Evolutionary conservation across 2,113 vertebrate species (phyloP).

Genomic region (Takifugu bimaculatus): DNA sequence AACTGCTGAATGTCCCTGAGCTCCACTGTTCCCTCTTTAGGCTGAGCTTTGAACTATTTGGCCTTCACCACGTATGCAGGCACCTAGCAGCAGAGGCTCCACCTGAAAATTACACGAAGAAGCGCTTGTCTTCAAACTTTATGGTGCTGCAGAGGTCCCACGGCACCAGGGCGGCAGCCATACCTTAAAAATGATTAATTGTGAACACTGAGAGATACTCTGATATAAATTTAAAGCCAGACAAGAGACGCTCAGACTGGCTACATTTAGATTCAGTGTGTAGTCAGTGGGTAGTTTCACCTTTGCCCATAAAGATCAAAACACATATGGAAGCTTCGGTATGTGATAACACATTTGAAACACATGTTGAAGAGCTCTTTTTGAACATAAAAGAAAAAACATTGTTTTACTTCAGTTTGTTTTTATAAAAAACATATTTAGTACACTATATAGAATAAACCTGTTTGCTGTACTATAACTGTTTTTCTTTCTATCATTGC

Average conservation of each 20-base stretch:
- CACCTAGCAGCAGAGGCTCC: slow-evolving; percentile 41
- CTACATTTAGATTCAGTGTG: not conserved
- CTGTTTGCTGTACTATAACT: too few relatives aligned
- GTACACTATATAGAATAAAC: slow-evolving; percentile 21
- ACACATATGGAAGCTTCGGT: slow-evolving; percentile 56
- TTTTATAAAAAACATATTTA: slow-evolving; percentile 31
- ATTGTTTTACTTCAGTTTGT: slow-evolving; percentile 38
- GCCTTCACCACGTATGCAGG: slow-evolving; percentile 53
- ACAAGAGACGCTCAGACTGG: not conserved
- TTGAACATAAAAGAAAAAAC: slow-evolving; percentile 34
- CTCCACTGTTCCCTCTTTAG: slow-evolving; percentile 55
- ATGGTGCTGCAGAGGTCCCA: slow-evolving; percentile 47
- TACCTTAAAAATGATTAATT: slow-evolving; percentile 39
- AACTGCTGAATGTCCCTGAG: slow-evolving; percentile 34
- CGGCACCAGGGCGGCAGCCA: slow-evolving; percentile 41
- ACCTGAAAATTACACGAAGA: slow-evolving; percentile 45
- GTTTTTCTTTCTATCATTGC: too few relatives aligned
- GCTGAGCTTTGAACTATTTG: slow-evolving; percentile 60
- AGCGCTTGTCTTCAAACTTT: slow-evolving; percentile 67
- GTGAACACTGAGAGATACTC: slow-evolving; percentile 8
- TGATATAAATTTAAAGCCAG: slow-evolving; percentile 7
- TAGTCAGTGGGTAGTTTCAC: slow-evolving; percentile 24
- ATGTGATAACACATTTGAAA: slow-evolving; percentile 64
- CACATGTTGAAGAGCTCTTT: slow-evolving; percentile 64
- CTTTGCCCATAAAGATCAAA: slow-evolving; percentile 45